These are phyloP conservation scores for Porphyrio hochstetteri DNA, from an alignment of 2,113 vertebrate genomes.

Conservation along the genomic window DNA sequence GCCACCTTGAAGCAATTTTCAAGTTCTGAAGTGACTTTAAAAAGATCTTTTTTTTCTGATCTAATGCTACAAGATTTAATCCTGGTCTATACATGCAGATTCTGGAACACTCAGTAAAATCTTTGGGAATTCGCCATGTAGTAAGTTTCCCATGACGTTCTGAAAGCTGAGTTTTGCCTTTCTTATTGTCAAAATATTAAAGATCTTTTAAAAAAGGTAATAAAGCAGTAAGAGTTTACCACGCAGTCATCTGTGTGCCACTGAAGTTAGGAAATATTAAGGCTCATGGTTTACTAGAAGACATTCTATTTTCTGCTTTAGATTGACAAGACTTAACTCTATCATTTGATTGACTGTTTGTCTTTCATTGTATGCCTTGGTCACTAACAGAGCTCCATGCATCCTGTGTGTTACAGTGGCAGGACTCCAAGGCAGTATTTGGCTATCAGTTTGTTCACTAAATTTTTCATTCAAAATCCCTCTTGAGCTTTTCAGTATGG, in stretches of 20 bases:
- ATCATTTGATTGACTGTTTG: not conserved
- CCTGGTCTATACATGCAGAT: not conserved
- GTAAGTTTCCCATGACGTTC: constrained; percentile 12
- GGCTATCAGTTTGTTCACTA: constrained; percentile 60
- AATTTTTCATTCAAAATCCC: constrained; percentile 65
- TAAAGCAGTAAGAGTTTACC: not conserved
- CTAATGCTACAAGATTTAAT: not conserved
- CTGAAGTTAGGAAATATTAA: not conserved
- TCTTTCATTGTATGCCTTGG: not conserved
- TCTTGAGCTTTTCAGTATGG: constrained; percentile 64
- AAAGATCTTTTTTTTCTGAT: not conserved
- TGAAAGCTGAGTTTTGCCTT: not conserved
- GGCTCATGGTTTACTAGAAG: not conserved
- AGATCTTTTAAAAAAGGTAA: not conserved
- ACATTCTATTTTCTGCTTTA: not conserved
- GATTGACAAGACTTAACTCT: not conserved
- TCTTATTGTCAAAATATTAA: constrained; percentile 5
- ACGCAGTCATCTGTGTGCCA: not conserved
- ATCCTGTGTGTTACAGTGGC: constrained; percentile 50
- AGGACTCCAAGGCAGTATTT: constrained; percentile 57
- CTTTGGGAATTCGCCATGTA: not conserved
- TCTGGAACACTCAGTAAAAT: not conserved
- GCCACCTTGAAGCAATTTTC: not conserved
- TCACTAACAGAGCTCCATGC: not conserved
- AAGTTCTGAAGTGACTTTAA: not conserved